Percentiles rank a stretch among this genome's conserved stretches.
Evolutionary conservation across 2,888 invertebrate species (phyloP).

Genomic region (Caenorhabditis sp.): DNA sequence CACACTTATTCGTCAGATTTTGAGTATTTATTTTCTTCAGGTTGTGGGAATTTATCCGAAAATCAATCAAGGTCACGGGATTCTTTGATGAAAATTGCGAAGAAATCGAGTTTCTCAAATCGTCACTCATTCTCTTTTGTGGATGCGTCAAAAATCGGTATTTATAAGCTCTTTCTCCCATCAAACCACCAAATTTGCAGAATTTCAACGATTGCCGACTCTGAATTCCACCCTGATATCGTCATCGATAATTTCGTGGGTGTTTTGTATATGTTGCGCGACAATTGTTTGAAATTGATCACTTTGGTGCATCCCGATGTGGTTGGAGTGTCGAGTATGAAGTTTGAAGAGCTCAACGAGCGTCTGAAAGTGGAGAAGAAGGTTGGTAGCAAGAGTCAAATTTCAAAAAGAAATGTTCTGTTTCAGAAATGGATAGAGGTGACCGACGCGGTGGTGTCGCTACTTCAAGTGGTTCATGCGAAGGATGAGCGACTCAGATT

Average conservation of each 20-base stretch:
- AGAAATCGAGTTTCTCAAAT: not conserved
- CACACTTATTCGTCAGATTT: too few relatives aligned
- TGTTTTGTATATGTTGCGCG: slow-evolving; percentile 16
- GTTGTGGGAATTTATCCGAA: not conserved
- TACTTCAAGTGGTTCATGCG: slow-evolving; percentile 84
- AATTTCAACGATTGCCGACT: slow-evolving; percentile 30
- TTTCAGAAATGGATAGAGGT: slow-evolving; percentile 73
- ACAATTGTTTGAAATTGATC: slow-evolving; percentile 84
- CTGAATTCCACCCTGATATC: slow-evolving; percentile 22
- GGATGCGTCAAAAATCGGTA: slow-evolving; percentile 1
- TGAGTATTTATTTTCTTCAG: not conserved
- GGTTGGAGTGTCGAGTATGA: not conserved
- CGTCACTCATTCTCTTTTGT: slow-evolving; percentile 4
- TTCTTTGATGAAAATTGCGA: slow-evolving; percentile 1
- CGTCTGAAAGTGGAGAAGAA: not conserved
- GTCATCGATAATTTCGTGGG: slow-evolving; percentile 22
- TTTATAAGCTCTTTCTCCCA: slow-evolving; percentile 13
- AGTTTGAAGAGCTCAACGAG: not conserved
- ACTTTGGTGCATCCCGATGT: slow-evolving; percentile 77
- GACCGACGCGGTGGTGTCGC: slow-evolving; percentile 76
- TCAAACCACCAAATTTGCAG: slow-evolving; percentile 4
- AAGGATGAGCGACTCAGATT: slow-evolving; percentile 85
- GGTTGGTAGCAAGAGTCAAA: slow-evolving; percentile 18
- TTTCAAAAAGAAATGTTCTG: too few relatives aligned
- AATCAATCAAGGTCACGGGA: not conserved